A percentile compares a stretch with the other conserved stretches of the same genome.
These are phyloP conservation scores for Villa cingulata DNA, from an alignment of 2,888 invertebrate species.

Conservation along the genomic window DNA sequence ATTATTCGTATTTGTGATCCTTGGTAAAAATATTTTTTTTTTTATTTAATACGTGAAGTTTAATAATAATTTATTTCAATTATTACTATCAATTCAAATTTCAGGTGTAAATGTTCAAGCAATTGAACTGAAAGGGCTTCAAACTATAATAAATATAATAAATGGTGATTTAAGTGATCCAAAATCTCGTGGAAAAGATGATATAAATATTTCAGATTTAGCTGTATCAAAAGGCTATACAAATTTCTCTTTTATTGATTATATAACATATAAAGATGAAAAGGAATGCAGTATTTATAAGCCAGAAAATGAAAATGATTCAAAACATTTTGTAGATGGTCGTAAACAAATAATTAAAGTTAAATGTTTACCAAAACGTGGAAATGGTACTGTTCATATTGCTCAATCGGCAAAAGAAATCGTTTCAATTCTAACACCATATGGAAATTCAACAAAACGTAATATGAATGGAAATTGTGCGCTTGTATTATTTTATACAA, in stretches of 20 bases:
- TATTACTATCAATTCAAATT: too few relatives aligned
- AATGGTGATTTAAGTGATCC: slow-evolving; percentile 12
- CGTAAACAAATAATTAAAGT: slow-evolving; percentile 28
- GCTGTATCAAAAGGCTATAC: slow-evolving; percentile 20
- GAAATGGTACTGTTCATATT: slow-evolving; percentile 22
- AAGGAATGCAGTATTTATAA: slow-evolving; percentile 24
- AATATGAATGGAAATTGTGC: slow-evolving; percentile 55
- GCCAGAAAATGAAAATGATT: slow-evolving; percentile 3
- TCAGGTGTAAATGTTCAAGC: slow-evolving; percentile 5
- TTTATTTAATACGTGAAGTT: too few relatives aligned
- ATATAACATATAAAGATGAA: slow-evolving; percentile 21
- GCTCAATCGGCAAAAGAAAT: slow-evolving; percentile 29
- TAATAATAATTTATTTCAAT: too few relatives aligned
- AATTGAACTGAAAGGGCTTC: slow-evolving; percentile 13
- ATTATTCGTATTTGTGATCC: too few relatives aligned
- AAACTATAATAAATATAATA: slow-evolving; percentile 11
- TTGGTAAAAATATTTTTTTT: too few relatives aligned
- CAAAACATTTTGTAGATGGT: neutral
- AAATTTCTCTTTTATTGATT: slow-evolving; percentile 25
- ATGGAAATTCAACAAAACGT: slow-evolving; percentile 39
- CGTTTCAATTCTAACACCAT: slow-evolving; percentile 26
- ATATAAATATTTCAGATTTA: neutral
- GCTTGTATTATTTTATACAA: slow-evolving; percentile 76
- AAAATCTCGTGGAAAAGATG: slow-evolving; percentile 4
- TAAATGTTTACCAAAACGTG: slow-evolving; percentile 24